These are phyloP conservation scores for Trididemnum clinides DNA, from an alignment of 23 tunicate species.

Conservation along the genomic window DNA sequence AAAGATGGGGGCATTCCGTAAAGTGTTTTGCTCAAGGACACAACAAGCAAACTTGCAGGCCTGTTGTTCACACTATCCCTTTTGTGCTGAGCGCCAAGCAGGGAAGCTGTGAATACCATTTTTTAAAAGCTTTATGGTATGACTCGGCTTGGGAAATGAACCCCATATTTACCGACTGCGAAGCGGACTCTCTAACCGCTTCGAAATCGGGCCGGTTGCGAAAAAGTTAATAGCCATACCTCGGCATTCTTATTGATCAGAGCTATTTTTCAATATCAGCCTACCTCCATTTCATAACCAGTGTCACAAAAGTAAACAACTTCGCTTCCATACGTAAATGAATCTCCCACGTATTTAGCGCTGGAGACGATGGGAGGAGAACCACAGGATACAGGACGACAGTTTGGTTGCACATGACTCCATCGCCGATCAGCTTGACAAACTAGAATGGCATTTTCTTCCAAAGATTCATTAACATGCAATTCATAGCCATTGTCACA, in stretches of 20 bases:
- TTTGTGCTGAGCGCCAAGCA: no score
- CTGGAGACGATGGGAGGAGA: constrained; percentile 10
- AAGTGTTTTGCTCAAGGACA: no score
- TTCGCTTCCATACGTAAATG: constrained; percentile 56
- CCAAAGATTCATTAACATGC: not conserved
- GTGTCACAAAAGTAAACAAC: constrained; percentile 67
- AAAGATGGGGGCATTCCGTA: no score
- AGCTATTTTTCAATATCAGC: not conserved
- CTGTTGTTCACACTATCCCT: no score
- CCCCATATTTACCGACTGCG: no score
- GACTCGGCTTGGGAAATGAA: no score
- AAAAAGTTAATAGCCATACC: not conserved
- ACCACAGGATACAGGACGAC: constrained; percentile 61
- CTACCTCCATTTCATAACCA: constrained; percentile 82
- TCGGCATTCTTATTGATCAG: not conserved
- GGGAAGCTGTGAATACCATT: no score
- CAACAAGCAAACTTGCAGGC: no score
- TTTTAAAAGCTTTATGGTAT: no score
- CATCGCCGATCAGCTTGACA: constrained; percentile 43
- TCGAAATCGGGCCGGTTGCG: no score
- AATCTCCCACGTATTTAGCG: constrained; percentile 27
- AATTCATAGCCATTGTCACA: constrained; percentile 71
- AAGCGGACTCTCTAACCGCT: no score
- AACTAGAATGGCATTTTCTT: constrained; percentile 4
- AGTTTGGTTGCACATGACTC: constrained; percentile 40